Conservation (phyloP, 2,797 vertebrate genomes). For the Karalla daura region DNA sequence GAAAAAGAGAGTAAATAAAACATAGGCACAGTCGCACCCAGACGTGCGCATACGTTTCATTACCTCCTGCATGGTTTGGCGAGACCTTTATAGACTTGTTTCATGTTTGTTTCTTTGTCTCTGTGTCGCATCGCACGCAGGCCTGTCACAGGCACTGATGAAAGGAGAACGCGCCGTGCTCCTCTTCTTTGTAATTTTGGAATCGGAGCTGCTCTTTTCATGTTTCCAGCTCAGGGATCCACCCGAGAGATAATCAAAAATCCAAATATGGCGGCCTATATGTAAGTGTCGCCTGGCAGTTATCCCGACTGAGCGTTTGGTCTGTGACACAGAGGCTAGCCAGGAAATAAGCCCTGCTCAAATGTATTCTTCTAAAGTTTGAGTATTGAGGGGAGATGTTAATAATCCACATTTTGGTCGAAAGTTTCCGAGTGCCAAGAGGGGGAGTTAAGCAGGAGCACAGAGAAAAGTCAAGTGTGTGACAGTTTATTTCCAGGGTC, state of each 20-base stretch:
- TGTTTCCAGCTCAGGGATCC: slow-evolving; percentile 1
- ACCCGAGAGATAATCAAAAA: slow-evolving; percentile 4
- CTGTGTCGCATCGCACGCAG: slow-evolving; percentile 10
- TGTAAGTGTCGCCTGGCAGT: neutral
- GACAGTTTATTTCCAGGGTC: neutral
- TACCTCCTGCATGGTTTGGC: slow-evolving; percentile 12
- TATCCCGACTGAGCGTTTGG: neutral
- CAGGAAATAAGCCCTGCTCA: slow-evolving; percentile 9
- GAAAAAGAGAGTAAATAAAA: slow-evolving; percentile 16
- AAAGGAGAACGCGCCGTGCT: slow-evolving; percentile 29
- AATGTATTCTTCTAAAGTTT: neutral
- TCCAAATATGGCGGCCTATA: neutral
- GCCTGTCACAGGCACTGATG: slow-evolving; percentile 36
- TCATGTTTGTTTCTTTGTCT: slow-evolving; percentile 34
- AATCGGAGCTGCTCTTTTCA: slow-evolving; percentile 17
- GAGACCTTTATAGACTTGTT: slow-evolving; percentile 13
- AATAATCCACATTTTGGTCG: neutral
- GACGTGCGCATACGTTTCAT: slow-evolving; percentile 9
- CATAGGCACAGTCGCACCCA: neutral
- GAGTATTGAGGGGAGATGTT: neutral
- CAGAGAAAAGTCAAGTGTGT: neutral
- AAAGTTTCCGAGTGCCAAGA: neutral
- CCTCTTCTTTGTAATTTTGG: slow-evolving; percentile 34
- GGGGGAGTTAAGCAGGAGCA: neutral
- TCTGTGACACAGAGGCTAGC: neutral